Base-by-base conservation (phyloP, 2,797 vertebrate genomes). In the Cyclopterus lumpus region DNA sequence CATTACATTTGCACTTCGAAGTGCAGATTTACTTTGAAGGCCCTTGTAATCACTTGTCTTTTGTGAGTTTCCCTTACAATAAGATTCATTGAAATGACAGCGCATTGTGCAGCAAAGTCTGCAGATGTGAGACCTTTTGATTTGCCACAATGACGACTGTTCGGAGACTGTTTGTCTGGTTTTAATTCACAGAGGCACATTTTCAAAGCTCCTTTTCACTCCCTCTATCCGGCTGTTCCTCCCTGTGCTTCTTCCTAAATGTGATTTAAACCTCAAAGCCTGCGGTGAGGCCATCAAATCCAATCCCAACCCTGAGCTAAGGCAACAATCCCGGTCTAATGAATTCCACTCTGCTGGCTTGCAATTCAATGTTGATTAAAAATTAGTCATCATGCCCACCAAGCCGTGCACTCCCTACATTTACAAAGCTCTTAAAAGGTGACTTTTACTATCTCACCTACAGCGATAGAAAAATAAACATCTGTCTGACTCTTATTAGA, bases 311-410 rank as follows among this genome's bases (percentile, higher is more conserved):
- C 40, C 71, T 30, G 62, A 67, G 72, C 86, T 75, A 53, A 79
- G 72, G 73, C 84, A 86, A 88, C 88, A 88, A 85, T 90, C 87
- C 44, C 49, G 76, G 79, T 67, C 82, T 88, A 69, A 85, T 89
- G 74, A 80, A 84, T 82, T 87, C 77, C 78, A 73, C 83, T 89
- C 78, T 67, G 73, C 42, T 84, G 75, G 46, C 71, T 59, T 8
- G 42, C 59, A 84, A 68, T 84, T 80, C 77, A 58, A 12, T 36
- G 58, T 73, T 88, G 88, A 88, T 90, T 89, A 89, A 83, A 85
- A 86, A 73, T 55, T 26, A 59, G 66, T 70, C 69, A 70, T 78
- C 68, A 34, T 28, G 75, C 69, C 81, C 79, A 64, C 71, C 44
- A 75, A 78, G 73, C 81, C 62, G n/a, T 66, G 74, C 7, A 55